phyloP scores from a whole-genome alignment of 2,888 invertebrate species.

The Melinopterus prodromus region DNA sequence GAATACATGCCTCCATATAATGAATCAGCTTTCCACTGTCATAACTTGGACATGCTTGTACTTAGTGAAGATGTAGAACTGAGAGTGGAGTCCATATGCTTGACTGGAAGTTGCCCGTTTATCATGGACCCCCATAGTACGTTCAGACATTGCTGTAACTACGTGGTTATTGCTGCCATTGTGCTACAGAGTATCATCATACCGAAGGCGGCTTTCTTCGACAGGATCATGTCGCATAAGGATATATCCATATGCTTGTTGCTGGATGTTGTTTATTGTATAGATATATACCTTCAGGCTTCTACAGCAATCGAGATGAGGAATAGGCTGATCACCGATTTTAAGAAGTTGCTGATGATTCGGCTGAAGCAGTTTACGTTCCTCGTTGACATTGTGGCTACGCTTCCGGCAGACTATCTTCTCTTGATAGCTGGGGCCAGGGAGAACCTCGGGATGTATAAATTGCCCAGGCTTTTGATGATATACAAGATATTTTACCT shows the following conservation, averaged over 20 bases:
- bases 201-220: conserved; percentile 30
- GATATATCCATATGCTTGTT: conserved; percentile 29
- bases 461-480: conserved; percentile 34
- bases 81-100: conserved; percentile 51
- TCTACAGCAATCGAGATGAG: conserved; percentile 31
- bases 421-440: background rate
- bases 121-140: conserved; percentile 61
- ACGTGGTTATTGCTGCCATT: conserved; percentile 29
- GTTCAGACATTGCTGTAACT: conserved; percentile 51
- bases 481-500: conserved; percentile 36
- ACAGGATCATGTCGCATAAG: conserved; percentile 12
- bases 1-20: background rate
- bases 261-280: conserved; percentile 32
- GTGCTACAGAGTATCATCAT: conserved; percentile 28
- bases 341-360: conserved; percentile 28
- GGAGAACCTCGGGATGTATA: conserved; percentile 15
- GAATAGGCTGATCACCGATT: conserved; percentile 31
- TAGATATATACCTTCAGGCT: conserved; percentile 35
- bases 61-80: conserved; percentile 36
- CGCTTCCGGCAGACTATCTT: conserved; percentile 34
- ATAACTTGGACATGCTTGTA: conserved; percentile 35
- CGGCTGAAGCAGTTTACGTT: conserved; percentile 28
- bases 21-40: background rate
- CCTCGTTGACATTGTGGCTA: conserved; percentile 31
- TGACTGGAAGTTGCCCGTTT: conserved; percentile 61